Conservation (phyloP, 1,140 invertebrate species). For the Diabrotica undecimpunctata region DNA sequence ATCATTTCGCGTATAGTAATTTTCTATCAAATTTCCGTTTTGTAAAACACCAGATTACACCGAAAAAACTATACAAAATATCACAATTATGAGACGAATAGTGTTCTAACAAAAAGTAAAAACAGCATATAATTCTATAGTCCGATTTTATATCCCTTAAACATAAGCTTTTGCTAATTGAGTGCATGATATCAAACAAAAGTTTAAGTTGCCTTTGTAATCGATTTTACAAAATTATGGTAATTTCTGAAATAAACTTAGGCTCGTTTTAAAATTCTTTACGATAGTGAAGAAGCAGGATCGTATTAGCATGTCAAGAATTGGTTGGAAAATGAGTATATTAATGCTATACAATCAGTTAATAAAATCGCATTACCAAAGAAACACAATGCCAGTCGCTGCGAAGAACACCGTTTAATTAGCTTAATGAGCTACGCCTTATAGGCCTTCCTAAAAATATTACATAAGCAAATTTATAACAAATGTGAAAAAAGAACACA, state of each 20-base stretch:
- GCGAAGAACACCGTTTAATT: too few species aligned
- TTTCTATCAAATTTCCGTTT: slow-evolving; percentile 25
- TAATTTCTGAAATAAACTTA: slow-evolving; percentile 39
- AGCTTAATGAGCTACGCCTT: too few species aligned
- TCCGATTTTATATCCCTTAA: slow-evolving; percentile 23
- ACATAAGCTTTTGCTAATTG: slow-evolving; percentile 37
- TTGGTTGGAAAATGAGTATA: too few species aligned
- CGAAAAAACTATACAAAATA: slow-evolving; percentile 31
- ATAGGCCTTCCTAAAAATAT: too few species aligned
- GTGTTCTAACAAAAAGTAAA: slow-evolving; percentile 27
- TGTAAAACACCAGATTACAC: slow-evolving; percentile 23
- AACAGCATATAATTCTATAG: slow-evolving; percentile 33
- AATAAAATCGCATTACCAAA: too few species aligned
- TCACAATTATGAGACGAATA: slow-evolving; percentile 30
- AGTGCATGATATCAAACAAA: slow-evolving; percentile 35
- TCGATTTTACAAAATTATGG: slow-evolving; percentile 43
- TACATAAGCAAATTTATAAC: too few species aligned
- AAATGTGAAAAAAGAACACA: too few species aligned
- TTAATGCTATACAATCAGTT: too few species aligned
- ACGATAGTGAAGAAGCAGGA: slow-evolving; percentile 9
- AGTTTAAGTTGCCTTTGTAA: slow-evolving; percentile 34
- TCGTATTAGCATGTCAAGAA: not conserved
- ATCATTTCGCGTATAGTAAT: slow-evolving; percentile 9
- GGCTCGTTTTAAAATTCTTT: slow-evolving; percentile 28
- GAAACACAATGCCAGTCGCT: too few species aligned